Conservation (phyloP, 2,888 invertebrate genomes). For the Ferdinandea cuprea region DNA sequence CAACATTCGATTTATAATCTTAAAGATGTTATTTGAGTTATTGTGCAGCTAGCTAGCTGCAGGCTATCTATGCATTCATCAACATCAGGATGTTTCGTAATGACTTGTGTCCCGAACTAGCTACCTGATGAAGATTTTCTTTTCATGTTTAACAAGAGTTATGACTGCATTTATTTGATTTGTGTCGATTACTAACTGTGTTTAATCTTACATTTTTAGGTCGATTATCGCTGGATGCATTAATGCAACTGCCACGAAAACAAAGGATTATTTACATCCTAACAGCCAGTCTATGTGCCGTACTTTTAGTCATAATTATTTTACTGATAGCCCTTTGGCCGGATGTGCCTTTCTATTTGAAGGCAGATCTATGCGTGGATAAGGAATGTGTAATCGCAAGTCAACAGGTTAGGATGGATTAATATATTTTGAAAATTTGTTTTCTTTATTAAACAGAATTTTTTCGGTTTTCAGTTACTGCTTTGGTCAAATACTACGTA, state of each 20-base stretch:
- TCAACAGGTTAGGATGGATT: slow-evolving; percentile 77
- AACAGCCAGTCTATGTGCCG: slow-evolving; percentile 80
- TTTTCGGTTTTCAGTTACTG: slow-evolving; percentile 76
- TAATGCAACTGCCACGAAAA: slow-evolving; percentile 81
- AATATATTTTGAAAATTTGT: neutral
- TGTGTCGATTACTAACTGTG: neutral
- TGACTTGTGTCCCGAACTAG: neutral
- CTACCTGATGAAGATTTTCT: slow-evolving; percentile 36
- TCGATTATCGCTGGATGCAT: slow-evolving; percentile 79
- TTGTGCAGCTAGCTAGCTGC: slow-evolving; percentile 66
- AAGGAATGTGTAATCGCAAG: slow-evolving; percentile 82
- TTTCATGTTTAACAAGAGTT: too few relatives aligned
- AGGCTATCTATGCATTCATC: too few relatives aligned
- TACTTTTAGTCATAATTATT: slow-evolving; percentile 80
- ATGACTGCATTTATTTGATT: neutral
- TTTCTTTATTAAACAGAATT: neutral
- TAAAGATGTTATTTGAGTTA: slow-evolving; percentile 37
- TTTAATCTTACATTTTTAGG: slow-evolving; percentile 75
- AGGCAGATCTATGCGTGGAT: slow-evolving; percentile 81
- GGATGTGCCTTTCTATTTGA: slow-evolving; percentile 81
- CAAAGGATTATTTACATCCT: slow-evolving; percentile 81
- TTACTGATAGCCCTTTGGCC: slow-evolving; percentile 82
- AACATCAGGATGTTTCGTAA: too few relatives aligned
- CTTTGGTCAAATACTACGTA: slow-evolving; percentile 81
- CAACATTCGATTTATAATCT: slow-evolving; percentile 49